Evolutionary conservation across 1,140 invertebrate species (phyloP), one percentile per base, ranked within the genome.

Genomic region (Cotesia typhae): DNA sequence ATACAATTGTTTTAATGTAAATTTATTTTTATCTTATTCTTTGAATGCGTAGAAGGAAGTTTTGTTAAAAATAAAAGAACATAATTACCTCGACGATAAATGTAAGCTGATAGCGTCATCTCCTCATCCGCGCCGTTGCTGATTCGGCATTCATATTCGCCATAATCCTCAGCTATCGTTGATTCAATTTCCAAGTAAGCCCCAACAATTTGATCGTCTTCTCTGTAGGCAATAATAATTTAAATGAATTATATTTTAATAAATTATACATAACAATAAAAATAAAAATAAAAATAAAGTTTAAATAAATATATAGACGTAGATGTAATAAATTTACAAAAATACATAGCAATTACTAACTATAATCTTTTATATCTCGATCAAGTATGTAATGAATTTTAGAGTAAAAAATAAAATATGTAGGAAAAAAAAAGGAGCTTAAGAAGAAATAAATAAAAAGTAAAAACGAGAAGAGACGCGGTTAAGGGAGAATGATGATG

Each of bases 171-270:
- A 35, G 84, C 80, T 59, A 84, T 83, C 52, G 92, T 88, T 47
- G 88, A 84, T 38, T 88, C 86, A 67, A 93, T 91, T 63, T 86
- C 87, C 77, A 94, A 83, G 79, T 92, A 93, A 28, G 91, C 90
- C 1, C 92, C 92, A 71, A 92, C 88, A 63, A 92, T 92, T 78
- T 92, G 90, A 36, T 89, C 87, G 73, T 91, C 89, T 75, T 93
- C 92, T 69, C 92, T 92, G 88, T 70, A 76, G 77, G 77, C 75
- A 71, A 73, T 9, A 64, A 38, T 72, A 63, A 66, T 52, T 63
- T 67, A 4, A 9, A 41, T 70, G 41, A 7, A 38, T 20, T 41
- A 10, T 36, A 61, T 14, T 38, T 41, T 64, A 14, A 52, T 6
- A 10, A 52, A 52, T 4, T 6, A 47, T 47, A 20, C n/a, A 47